Percentiles rank a stretch among this genome's conserved stretches.
phyloP scores from a whole-genome alignment of 2,797 vertebrate species.

The Hapalemur alaotrensis region DNA sequence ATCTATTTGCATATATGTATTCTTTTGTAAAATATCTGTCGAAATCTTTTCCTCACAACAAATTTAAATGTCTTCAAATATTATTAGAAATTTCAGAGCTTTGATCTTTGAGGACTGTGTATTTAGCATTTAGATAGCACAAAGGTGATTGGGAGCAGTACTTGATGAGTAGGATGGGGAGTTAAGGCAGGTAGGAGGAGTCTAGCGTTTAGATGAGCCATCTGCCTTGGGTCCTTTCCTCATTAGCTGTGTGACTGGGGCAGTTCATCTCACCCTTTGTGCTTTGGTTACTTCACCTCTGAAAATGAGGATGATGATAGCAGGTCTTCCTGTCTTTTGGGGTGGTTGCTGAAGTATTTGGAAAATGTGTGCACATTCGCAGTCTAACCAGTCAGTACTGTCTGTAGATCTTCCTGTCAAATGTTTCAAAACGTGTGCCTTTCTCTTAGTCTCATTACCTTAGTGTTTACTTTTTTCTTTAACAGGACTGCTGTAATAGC shows the following conservation, averaged over 20 bases:
- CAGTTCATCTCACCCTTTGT: not conserved
- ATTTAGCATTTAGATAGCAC: conserved; percentile 39
- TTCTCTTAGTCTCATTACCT: not conserved
- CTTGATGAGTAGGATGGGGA: not conserved
- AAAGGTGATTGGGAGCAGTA: not conserved
- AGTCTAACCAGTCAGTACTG: not conserved
- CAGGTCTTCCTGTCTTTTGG: not conserved
- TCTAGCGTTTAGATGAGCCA: not conserved
- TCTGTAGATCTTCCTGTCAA: not conserved
- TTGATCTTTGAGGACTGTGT: not conserved
- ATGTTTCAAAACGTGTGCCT: not conserved
- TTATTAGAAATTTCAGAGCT: not conserved
- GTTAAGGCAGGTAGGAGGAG: not conserved
- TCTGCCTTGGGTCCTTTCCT: conserved; percentile 8
- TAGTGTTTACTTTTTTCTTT: not conserved
- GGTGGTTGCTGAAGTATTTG: not conserved
- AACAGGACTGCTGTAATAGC: not conserved
- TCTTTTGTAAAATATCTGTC: not conserved
- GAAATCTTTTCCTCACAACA: not conserved
- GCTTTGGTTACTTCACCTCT: not conserved
- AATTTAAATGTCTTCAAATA: conserved; percentile 2
- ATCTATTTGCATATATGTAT: not conserved
- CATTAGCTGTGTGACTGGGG: not conserved
- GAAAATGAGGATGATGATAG: not conserved
- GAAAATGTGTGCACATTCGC: not conserved